Evolutionary conservation across 2,113 vertebrate species (phyloP).

Genomic region (Saccopteryx leptura): DNA sequence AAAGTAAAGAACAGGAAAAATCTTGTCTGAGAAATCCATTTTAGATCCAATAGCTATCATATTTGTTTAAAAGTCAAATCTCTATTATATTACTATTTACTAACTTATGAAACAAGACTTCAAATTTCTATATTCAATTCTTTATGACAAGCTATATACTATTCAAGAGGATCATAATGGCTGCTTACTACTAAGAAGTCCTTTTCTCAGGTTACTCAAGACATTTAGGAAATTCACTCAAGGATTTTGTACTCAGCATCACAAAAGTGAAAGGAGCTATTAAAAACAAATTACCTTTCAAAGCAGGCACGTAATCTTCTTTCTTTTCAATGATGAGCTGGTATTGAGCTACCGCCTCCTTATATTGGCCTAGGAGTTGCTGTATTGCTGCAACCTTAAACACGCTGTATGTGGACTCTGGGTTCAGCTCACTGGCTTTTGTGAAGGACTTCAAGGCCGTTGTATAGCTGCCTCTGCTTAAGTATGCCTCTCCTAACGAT

Average conservation of each 20-base stretch:
- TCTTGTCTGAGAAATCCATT: conserved; percentile 22
- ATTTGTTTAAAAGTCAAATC: conserved; percentile 36
- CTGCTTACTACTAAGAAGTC: conserved; percentile 52
- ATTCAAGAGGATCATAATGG: neutral
- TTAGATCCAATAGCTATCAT: neutral
- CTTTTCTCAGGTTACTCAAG: conserved; percentile 64
- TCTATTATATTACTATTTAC: conserved; percentile 40
- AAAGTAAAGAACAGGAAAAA: conserved; percentile 21
- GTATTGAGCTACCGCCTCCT: conserved; percentile 93
- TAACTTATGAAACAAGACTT: conserved; percentile 32
- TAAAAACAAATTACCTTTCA: conserved; percentile 92
- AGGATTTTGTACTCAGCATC: conserved; percentile 39
- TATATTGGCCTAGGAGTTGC: conserved; percentile 95
- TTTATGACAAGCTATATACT: neutral
- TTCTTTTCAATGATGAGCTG: conserved; percentile 91
- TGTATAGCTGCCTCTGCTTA: conserved; percentile 95
- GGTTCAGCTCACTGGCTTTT: conserved; percentile 95
- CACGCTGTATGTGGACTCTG: conserved; percentile 94
- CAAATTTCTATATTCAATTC: conserved; percentile 51
- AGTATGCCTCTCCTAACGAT: conserved; percentile 96
- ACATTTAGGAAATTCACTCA: conserved; percentile 52
- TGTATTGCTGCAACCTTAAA: conserved; percentile 96
- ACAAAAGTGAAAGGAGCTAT: conserved; percentile 60
- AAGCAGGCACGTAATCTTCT: conserved; percentile 95
- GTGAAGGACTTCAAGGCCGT: conserved; percentile 96